Evolutionary conservation across 2,888 invertebrate species (phyloP), one percentile per base, ranked within the genome.

Genomic region (Litoditis marina): DNA sequence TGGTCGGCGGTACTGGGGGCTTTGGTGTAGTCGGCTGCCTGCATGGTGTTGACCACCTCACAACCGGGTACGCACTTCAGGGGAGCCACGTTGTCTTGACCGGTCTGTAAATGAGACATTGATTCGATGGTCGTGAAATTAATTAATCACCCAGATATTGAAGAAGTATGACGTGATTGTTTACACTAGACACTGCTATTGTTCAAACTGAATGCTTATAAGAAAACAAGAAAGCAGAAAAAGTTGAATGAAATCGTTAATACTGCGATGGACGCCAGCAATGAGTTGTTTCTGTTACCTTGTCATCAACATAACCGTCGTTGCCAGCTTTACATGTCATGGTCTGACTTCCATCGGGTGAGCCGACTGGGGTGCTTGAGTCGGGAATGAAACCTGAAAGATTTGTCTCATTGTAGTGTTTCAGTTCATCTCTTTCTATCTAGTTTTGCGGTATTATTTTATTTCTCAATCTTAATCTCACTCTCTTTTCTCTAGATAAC

Each of bases 51-150:
- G 1, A 47, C 31, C 31, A 55, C 34, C 11, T 55, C 55, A 31
- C 61, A 61, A 36, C 55, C 55, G 11, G 44, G 55, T 8, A 49
- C 28, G 28, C 61, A 61, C 30, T 55, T 61, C 28, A 61, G 11
- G 16, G 42, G 16, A 6, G 49, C 19, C 0, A 27, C 34, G 42
- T 61, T 54, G 0, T 25, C 47, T 13, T n/a, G 13, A 7, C 55
- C 55, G 13, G 47, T 47, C 1, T 11, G 11, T 39, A 44, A 44
- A 22, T 44, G 19, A 44, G 16, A 6, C 25, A 5, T 44, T 44
- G 44, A 3, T 22, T 3, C 19, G 8, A 44, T 5, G 11, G 39
- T 39, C 19, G 8, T 44, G 19, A 22, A 44, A 39, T 13, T 8
- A 44, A 8, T 3, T 44, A 8, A 44, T 5, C 44, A 3, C 25